Conservation (phyloP, 2,888 invertebrate genomes). For the Saturnia japonica region DNA sequence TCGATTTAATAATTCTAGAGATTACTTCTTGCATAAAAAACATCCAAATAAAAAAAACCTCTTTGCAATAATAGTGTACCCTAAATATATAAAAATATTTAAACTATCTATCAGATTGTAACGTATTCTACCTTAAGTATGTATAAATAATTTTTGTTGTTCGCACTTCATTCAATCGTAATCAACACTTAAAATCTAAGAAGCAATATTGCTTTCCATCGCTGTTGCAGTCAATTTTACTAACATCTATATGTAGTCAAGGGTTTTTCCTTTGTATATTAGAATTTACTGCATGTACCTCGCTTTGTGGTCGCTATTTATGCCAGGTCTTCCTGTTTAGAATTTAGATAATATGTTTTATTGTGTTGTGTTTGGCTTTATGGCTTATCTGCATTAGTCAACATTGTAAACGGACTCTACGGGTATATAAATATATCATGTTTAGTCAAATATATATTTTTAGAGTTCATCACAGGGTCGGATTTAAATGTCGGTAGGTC, state of each 20-base stretch:
- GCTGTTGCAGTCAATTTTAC: slow-evolving; percentile 27
- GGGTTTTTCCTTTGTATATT: slow-evolving; percentile 25
- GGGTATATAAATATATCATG: not conserved
- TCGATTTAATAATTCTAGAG: not conserved
- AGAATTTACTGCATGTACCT: slow-evolving; percentile 32
- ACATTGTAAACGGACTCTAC: too few species aligned
- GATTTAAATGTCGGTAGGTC: not conserved
- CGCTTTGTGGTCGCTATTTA: slow-evolving; percentile 60
- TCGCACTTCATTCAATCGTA: not conserved
- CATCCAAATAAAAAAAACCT: not conserved
- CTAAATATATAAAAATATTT: not conserved
- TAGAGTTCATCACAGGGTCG: not conserved
- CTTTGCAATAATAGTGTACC: not conserved
- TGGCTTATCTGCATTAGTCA: slow-evolving; percentile 20
- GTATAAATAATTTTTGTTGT: not conserved
- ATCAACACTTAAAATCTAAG: not conserved
- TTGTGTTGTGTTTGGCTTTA: slow-evolving; percentile 26
- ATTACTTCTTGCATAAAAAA: not conserved
- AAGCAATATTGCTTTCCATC: slow-evolving; percentile 7
- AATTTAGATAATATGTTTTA: slow-evolving; percentile 18
- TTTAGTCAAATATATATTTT: not conserved
- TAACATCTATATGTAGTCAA: slow-evolving; percentile 18
- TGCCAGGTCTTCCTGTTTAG: slow-evolving; percentile 49
- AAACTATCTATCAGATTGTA: not conserved
- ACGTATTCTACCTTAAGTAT: not conserved